Conservation (phyloP, 2,113 vertebrate genomes). For the Passer domesticus region DNA sequence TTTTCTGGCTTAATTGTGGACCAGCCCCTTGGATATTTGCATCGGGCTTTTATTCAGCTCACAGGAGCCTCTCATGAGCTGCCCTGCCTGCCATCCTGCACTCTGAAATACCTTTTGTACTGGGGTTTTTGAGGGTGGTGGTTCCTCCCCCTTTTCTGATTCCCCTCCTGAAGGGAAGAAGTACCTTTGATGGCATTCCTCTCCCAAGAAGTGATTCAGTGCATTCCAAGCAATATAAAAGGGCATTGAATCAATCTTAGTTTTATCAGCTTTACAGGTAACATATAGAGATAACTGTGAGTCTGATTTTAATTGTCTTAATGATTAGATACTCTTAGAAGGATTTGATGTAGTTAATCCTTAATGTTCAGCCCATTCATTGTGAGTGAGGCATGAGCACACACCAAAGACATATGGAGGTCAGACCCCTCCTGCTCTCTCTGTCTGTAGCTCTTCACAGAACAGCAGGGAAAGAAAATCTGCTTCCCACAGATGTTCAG, state of each 20-base stretch:
- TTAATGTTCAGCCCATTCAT: background rate
- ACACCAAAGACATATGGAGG: background rate
- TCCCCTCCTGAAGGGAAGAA: background rate
- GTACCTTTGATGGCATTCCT: background rate
- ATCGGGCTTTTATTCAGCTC: background rate
- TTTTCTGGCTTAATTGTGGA: background rate
- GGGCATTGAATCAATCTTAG: background rate
- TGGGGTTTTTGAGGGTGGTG: background rate
- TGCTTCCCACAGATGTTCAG: slow-evolving; percentile 16
- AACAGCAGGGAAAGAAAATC: slow-evolving; percentile 32
- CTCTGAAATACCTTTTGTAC: background rate
- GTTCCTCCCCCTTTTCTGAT: background rate
- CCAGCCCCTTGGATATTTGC: background rate
- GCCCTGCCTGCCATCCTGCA: background rate
- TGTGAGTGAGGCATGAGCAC: background rate
- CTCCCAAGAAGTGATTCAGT: background rate
- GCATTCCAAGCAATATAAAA: background rate
- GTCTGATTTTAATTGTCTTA: slow-evolving; percentile 43
- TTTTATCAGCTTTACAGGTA: slow-evolving; percentile 35
- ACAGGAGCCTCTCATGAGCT: accelerated
- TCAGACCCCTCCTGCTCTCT: slow-evolving; percentile 8
- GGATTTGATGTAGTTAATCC: slow-evolving; percentile 25
- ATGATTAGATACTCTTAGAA: slow-evolving; percentile 17
- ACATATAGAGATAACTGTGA: background rate
- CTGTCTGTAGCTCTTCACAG: background rate